phyloP scores from a whole-genome alignment of 1,140 invertebrate genomes.

The Manduca sexta region DNA sequence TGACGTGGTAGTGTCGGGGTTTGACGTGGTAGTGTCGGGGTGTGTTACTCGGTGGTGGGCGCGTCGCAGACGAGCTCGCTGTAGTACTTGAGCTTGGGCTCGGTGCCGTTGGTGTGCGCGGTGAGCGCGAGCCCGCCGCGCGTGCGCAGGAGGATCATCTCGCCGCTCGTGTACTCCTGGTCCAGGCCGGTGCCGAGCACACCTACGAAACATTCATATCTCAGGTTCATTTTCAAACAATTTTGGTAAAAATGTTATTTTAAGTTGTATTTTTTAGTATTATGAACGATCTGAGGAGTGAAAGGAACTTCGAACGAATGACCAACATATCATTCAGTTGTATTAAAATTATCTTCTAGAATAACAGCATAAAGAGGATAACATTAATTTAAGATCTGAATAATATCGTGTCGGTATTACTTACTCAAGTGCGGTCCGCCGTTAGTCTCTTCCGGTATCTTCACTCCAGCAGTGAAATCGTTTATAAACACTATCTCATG shows the following conservation, averaged over 20 bases:
- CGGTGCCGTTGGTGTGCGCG: constrained; percentile 96
- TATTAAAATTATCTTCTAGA: no score
- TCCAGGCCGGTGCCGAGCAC: constrained; percentile 60
- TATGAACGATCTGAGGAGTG: no score
- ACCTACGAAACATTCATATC: constrained; percentile 21
- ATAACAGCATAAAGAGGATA: no score
- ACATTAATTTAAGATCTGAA: no score
- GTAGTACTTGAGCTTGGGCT: constrained; percentile 99
- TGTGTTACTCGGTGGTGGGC: constrained; percentile 29
- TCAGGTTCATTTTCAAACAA: no score
- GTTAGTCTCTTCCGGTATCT: constrained; percentile 30
- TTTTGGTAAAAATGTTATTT: no score
- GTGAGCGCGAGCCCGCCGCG: constrained; percentile 88
- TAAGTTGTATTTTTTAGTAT: no score
- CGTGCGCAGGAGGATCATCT: constrained; percentile 99
- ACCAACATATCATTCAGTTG: no score
- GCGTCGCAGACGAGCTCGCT: constrained; percentile 88
- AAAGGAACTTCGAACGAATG: no score
- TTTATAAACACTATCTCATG: constrained; percentile 84
- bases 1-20: no score
- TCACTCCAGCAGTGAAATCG: constrained; percentile 91
- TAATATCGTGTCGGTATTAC: no score
- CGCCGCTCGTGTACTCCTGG: constrained; percentile 74
- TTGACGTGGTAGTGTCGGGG: no score
- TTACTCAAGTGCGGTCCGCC: constrained; percentile 39